Evolutionary conservation across 2,797 vertebrate genomes (phyloP).

Genomic region (Bovichtus variegatus): DNA sequence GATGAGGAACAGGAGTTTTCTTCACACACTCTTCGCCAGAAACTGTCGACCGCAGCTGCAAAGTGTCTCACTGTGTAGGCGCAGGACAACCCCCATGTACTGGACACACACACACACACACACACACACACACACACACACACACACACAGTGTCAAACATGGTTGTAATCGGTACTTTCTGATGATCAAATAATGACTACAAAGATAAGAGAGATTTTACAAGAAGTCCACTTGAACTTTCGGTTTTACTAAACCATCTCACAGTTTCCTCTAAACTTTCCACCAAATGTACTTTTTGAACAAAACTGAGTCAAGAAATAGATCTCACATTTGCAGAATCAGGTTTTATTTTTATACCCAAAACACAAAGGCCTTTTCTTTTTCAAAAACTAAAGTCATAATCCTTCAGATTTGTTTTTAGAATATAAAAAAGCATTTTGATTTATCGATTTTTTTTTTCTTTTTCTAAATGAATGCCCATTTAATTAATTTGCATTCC

Average conservation of each 20-base stretch:
- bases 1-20: neutral
- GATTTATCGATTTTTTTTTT: neutral
- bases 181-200: too few species aligned
- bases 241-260: neutral
- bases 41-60: conserved; percentile 47
- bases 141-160: neutral
- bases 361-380: too few species aligned
- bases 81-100: neutral
- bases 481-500: neutral
- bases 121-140: conserved; percentile 16
- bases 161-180: too few species aligned
- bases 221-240: neutral
- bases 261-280: neutral
- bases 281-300: neutral
- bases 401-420: neutral
- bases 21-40: conserved; percentile 17
- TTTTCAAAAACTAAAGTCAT: neutral
- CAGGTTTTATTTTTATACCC: too few species aligned
- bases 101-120: conserved; percentile 18
- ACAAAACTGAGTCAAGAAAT: neutral
- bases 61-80: conserved; percentile 34
- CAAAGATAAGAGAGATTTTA: neutral
- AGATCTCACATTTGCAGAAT: neutral
- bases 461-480: too few species aligned
- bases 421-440: neutral